phyloP scores from a whole-genome alignment of 2,797 vertebrate genomes.

The Prunella strophiata region DNA sequence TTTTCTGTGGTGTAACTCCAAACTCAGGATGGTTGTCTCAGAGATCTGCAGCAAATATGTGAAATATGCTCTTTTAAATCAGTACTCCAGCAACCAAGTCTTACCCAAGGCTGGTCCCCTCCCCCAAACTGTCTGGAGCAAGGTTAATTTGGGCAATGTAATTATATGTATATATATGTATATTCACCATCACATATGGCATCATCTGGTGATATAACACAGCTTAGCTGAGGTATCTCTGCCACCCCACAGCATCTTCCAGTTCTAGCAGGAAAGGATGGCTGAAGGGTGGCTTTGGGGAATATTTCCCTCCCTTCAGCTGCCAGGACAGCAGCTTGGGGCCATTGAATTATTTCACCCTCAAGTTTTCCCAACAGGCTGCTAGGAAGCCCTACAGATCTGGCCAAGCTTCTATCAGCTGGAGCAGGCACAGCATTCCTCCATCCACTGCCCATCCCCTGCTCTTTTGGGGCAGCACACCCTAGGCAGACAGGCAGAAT shows the following conservation, averaged over 20 bases:
- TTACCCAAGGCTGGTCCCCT: not conserved
- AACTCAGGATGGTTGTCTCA: not conserved
- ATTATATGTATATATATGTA: accelerated
- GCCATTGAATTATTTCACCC: not conserved
- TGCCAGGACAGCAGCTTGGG: not conserved
- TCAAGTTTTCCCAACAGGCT: not conserved
- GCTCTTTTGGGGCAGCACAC: accelerated
- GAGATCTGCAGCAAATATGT: not conserved
- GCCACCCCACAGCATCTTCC: not conserved
- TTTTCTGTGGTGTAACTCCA: not conserved
- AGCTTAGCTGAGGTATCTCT: not conserved
- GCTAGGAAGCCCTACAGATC: not conserved
- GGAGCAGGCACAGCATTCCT: not conserved
- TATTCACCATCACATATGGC: not conserved
- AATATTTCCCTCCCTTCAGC: not conserved
- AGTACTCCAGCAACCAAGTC: not conserved
- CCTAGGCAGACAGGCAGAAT: not conserved
- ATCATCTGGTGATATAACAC: not conserved
- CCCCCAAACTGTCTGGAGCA: not conserved
- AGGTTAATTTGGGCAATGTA: not conserved
- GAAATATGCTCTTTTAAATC: not conserved
- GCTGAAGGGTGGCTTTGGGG: not conserved
- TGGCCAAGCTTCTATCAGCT: too few species aligned
- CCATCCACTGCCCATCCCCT: not conserved
- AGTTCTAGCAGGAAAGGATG: not conserved